Percentiles rank a stretch among this genome's conserved stretches.
Conservation (phyloP, 2,113 vertebrate genomes). For the Nothobranchius kuhntae region DNA sequence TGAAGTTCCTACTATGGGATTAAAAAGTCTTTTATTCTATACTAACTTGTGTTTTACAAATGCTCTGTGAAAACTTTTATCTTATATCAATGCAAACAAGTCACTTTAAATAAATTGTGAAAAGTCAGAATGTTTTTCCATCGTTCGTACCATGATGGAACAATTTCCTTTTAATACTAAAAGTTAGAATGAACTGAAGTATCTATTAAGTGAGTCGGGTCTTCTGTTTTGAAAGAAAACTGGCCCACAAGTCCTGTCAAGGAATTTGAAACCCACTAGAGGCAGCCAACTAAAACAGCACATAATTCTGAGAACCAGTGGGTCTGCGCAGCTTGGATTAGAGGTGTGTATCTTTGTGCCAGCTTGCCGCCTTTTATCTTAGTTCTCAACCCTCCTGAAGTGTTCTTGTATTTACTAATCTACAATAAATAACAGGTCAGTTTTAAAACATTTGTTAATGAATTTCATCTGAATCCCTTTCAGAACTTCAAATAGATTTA, state of each 20-base stretch:
- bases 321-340: constrained; percentile 13
- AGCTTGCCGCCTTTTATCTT: not conserved
- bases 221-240: constrained; percentile 15
- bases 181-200: not conserved
- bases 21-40: no score
- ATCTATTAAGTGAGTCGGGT: not conserved
- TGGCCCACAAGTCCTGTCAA: not conserved
- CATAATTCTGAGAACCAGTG: constrained; percentile 10
- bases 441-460: not conserved
- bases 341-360: not conserved
- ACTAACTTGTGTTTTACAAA: no score
- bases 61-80: no score
- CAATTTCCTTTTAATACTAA: not conserved
- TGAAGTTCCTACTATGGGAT: no score
- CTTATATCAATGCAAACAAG: not conserved
- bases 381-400: not conserved
- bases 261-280: not conserved
- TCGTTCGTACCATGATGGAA: not conserved
- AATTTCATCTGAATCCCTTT: constrained; percentile 7
- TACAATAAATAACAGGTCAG: constrained; percentile 2
- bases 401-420: not conserved
- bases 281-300: constrained; percentile 16
- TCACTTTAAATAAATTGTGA: not conserved
- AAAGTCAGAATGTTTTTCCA: not conserved
- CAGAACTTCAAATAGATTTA: not conserved